Evolutionary conservation across 2,113 vertebrate genomes (phyloP).

Genomic region (Phaethornis superciliosus): DNA sequence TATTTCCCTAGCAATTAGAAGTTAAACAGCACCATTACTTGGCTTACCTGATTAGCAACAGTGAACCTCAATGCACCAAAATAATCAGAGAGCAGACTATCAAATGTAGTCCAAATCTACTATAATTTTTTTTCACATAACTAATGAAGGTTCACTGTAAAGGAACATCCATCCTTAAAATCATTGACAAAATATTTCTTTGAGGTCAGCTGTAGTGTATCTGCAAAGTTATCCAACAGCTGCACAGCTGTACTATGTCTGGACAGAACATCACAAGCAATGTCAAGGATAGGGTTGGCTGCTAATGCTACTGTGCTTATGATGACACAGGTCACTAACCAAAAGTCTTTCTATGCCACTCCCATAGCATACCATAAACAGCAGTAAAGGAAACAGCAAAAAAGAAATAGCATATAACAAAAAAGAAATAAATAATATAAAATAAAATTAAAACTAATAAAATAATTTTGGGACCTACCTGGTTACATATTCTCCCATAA

Average conservation of each 20-base stretch:
- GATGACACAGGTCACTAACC: background rate
- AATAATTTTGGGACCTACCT: background rate
- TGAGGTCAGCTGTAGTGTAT: background rate
- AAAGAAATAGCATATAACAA: background rate
- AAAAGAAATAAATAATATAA: background rate
- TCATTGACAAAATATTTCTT: background rate
- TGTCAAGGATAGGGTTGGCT: background rate
- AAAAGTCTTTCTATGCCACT: background rate
- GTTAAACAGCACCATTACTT: background rate
- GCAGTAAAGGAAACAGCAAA: background rate
- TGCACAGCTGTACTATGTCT: background rate
- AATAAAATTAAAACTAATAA: background rate
- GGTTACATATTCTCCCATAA: background rate
- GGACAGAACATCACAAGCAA: background rate
- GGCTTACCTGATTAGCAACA: background rate
- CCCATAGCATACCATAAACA: background rate
- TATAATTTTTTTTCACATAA: background rate
- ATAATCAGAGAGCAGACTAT: background rate
- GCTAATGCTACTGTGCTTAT: background rate
- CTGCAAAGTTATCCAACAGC: background rate
- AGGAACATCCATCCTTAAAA: background rate
- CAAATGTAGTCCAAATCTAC: background rate
- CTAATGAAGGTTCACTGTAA: background rate
- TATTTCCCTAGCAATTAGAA: background rate
- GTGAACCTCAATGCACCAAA: background rate